Evolutionary conservation across 2,113 vertebrate genomes (phyloP).

Genomic region (Chloroceryle aenea): DNA sequence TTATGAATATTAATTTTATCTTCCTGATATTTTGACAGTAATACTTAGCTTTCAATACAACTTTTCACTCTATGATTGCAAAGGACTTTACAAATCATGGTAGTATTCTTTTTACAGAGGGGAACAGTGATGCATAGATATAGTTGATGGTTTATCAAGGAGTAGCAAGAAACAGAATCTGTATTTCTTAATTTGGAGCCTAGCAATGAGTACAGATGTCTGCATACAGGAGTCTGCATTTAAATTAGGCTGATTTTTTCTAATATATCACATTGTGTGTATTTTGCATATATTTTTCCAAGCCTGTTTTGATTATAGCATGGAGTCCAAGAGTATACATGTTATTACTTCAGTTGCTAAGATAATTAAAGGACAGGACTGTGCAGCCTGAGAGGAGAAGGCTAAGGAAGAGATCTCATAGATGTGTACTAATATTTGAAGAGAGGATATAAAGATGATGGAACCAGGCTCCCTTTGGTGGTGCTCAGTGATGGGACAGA

Average conservation of each 20-base stretch:
- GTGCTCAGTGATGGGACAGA: too few species aligned
- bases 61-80: background rate
- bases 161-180: background rate
- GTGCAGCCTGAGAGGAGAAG: background rate
- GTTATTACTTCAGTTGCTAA: background rate
- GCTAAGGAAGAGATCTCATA: background rate
- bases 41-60: constrained; percentile 25
- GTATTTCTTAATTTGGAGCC: background rate
- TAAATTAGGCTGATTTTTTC: background rate
- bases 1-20: constrained; percentile 23
- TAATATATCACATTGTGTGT: background rate
- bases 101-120: background rate
- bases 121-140: background rate
- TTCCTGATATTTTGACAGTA: constrained; percentile 33
- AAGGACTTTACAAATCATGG: background rate
- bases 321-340: background rate
- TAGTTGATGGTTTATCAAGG: background rate
- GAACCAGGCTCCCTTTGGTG: background rate
- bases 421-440: background rate
- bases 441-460: background rate
- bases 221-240: background rate
- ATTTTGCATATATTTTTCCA: background rate
- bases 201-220: background rate
- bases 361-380: background rate
- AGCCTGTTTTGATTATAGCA: background rate